A percentile compares a stretch with the other conserved stretches of the same genome.
Conservation (phyloP, 64 coral and sea anemone genomes). For the Anthopleura sola region DNA sequence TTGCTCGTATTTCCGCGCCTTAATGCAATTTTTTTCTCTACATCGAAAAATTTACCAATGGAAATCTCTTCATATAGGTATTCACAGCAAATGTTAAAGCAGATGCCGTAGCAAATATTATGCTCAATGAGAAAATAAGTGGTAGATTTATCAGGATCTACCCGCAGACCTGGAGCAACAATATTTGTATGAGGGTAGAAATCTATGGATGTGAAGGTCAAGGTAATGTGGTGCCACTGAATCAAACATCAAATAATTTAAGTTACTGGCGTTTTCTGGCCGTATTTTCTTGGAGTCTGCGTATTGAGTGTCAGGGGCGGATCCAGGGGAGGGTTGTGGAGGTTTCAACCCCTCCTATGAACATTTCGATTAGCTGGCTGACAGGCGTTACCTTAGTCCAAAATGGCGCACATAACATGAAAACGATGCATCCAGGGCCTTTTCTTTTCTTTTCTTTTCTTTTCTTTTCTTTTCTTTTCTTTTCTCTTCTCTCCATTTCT, state of each 20-base stretch:
- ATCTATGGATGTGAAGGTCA: conserved; percentile 68
- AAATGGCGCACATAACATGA: too few relatives aligned
- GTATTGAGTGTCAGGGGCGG: too few relatives aligned
- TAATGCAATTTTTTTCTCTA: too few relatives aligned
- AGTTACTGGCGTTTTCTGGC: not conserved
- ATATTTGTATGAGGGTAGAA: conserved; percentile 70
- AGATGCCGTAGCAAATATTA: conserved; percentile 29
- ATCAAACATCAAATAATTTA: not conserved
- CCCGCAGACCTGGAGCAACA: conserved; percentile 62
- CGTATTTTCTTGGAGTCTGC: not conserved
- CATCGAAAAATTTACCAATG: not conserved
- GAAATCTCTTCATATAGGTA: conserved; percentile 22
- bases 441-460: too few relatives aligned
- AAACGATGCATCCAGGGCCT: too few relatives aligned
- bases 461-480: too few relatives aligned
- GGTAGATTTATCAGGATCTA: conserved; percentile 76
- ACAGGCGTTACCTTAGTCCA: too few relatives aligned
- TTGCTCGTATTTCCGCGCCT: too few relatives aligned
- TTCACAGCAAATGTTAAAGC: conserved; percentile 39
- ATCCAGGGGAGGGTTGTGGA: too few relatives aligned
- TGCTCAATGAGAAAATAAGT: conserved; percentile 42
- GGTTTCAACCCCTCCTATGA: too few relatives aligned
- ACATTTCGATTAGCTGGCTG: too few relatives aligned
- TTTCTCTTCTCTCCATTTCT: too few relatives aligned
- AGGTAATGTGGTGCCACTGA: conserved; percentile 32